Percentiles rank a stretch among this genome's conserved stretches.
These are phyloP conservation scores for Ganaspis brasiliensis DNA, from an alignment of 2,888 invertebrate genomes.

Conservation along the genomic window DNA sequence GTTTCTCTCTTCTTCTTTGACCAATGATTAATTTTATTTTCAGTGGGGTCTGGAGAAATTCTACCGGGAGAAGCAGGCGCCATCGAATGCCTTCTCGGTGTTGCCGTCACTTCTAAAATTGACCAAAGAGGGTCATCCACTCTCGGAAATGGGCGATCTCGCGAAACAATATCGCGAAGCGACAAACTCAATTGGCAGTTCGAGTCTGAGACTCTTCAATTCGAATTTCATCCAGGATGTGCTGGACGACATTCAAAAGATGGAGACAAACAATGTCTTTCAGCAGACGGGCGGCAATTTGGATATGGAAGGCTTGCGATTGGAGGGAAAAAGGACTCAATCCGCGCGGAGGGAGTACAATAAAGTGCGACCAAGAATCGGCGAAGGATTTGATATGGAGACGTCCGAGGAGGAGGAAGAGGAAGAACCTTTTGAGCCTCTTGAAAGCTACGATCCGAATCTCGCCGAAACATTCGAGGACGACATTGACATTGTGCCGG, in stretches of 20 bases:
- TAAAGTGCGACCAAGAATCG: constrained; percentile 60
- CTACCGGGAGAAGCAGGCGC: constrained; percentile 57
- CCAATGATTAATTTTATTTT: too few species aligned
- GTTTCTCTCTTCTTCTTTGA: too few species aligned
- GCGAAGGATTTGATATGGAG: constrained; percentile 68
- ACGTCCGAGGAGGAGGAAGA: constrained; percentile 62
- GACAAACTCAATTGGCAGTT: constrained; percentile 39
- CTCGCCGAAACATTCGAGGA: constrained; percentile 48
- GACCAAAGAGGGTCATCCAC: constrained; percentile 60
- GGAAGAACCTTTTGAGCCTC: constrained; percentile 21
- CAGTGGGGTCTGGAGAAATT: constrained; percentile 73
- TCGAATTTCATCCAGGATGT: constrained; percentile 64
- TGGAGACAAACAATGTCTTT: constrained; percentile 46
- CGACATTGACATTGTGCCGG: constrained; percentile 14
- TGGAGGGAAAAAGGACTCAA: background rate
- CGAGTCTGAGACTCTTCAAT: constrained; percentile 64
- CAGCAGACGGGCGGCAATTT: background rate
- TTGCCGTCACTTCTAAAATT: constrained; percentile 61
- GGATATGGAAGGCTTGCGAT: background rate
- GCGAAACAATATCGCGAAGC: constrained; percentile 66
- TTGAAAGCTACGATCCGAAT: constrained; percentile 45
- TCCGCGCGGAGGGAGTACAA: constrained; percentile 48
- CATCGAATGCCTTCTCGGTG: constrained; percentile 18
- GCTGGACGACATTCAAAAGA: constrained; percentile 56
- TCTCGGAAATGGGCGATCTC: constrained; percentile 64